A percentile compares a stretch with the other conserved stretches of the same genome.
These are phyloP conservation scores for Bhutanitis thaidina DNA, from an alignment of 2,888 invertebrate species.

Conservation along the genomic window DNA sequence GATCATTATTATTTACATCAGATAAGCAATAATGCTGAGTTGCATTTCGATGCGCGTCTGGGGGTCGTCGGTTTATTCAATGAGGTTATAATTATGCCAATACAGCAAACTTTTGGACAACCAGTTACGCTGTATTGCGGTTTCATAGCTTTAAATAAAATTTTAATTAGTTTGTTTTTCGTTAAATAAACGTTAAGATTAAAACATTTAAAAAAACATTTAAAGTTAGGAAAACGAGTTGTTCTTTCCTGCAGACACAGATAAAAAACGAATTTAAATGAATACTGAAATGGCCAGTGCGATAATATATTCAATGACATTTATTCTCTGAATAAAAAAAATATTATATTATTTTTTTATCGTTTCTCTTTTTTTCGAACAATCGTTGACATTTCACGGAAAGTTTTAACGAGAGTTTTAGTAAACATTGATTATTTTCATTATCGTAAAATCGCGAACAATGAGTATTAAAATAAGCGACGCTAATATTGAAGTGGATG, in stretches of 20 bases:
- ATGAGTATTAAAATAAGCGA: slow-evolving; percentile 20
- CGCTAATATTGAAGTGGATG: slow-evolving; percentile 36
- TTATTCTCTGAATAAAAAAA: slow-evolving; percentile 19
- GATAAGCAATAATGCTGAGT: too few species aligned
- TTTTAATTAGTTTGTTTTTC: too few species aligned
- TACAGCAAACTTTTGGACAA: too few species aligned
- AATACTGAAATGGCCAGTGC: slow-evolving; percentile 6
- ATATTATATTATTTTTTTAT: slow-evolving; percentile 25
- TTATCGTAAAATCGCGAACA: neutral
- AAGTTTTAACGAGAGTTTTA: neutral
- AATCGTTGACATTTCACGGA: slow-evolving; percentile 21
- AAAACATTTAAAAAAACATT: too few species aligned
- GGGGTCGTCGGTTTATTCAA: too few species aligned
- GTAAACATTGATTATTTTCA: neutral
- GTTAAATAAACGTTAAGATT: too few species aligned
- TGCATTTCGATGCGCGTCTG: too few species aligned
- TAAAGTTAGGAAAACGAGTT: too few species aligned
- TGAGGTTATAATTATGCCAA: too few species aligned
- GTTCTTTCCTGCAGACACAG: neutral
- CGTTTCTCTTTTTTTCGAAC: slow-evolving; percentile 23
- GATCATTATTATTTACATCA: neutral
- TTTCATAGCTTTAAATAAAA: too few species aligned
- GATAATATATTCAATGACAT: slow-evolving; percentile 1
- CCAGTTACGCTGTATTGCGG: too few species aligned
- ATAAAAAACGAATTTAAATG: neutral